Base-by-base conservation (phyloP, 2,888 invertebrate species). In the Folsomia candida region DNA sequence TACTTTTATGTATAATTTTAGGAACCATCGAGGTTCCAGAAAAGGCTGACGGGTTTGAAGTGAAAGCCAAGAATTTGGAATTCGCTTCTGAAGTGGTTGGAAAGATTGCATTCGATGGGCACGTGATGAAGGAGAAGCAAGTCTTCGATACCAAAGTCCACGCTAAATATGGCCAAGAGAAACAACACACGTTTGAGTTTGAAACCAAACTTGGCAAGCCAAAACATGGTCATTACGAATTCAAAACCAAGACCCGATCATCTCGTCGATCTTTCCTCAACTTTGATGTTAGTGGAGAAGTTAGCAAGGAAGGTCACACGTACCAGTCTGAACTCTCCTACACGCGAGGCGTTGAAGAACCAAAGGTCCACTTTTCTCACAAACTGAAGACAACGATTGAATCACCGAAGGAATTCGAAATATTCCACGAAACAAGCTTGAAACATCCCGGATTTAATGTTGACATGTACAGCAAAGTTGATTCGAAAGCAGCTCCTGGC, bases 201-300 rank as follows among this genome's bases (percentile, higher is more conserved):
- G 69, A 74, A 14, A 58, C 65, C 20, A 68, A 62, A 1, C 59
- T 69, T 22, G 73, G 71, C 20, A 51, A 61, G n/a, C 69, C 70
- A 18, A 28, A 51, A 20, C 37, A 70, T 1, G 51, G 61, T 18
- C 65, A 71, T 29, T 66, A 57, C 11, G 51, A 74, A 25, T 60
- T 74, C 51, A 70, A 71, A 14, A 20, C 66, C 14, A 58, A 37
- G 27, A 70, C 70, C 18, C 64, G 70, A 2, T 78, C 78, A 0
- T 73, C 75, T n/a, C 73, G 78, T 29, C 69, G 75, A 54, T 62
- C 72, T 14, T 65, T 73, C 57, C 47, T 78, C 9, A 79, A 77
- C 68, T 88, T 90, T 81, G 86, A 85, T 68, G 28, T 89, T 2
- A 85, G 87, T 51, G 89, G 87, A 79, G 87, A 88, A 68, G 83